These are phyloP conservation scores for Podarcis siculus DNA, from an alignment of 2,797 vertebrate genomes.

Conservation along the genomic window DNA sequence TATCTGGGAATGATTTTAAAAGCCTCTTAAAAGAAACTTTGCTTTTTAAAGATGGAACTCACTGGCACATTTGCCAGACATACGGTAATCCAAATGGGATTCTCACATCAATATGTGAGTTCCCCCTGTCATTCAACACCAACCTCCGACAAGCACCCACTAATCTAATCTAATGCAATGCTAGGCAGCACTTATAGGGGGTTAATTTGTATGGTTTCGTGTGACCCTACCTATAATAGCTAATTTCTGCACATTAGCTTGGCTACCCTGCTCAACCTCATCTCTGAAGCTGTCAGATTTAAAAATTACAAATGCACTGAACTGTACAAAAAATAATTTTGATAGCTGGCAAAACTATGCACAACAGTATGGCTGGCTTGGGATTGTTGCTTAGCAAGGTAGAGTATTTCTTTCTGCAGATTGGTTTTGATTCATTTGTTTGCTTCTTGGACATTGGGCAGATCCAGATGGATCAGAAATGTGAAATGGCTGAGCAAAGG, in stretches of 20 bases:
- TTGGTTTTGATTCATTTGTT: background rate
- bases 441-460: background rate
- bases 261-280: constrained; percentile 35
- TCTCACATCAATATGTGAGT: constrained; percentile 31
- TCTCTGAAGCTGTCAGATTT: constrained; percentile 44
- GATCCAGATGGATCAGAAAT: background rate
- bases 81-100: constrained; percentile 10
- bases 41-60: constrained; percentile 7
- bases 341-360: constrained; percentile 31
- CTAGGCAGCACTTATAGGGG: constrained; percentile 45
- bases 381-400: background rate
- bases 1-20: constrained; percentile 19
- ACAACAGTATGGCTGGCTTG: constrained; percentile 8
- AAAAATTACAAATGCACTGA: constrained; percentile 54
- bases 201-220: constrained; percentile 61
- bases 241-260: constrained; percentile 52
- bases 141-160: constrained; percentile 13
- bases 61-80: constrained; percentile 1
- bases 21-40: constrained; percentile 36
- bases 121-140: constrained; percentile 37
- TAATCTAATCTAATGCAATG: constrained; percentile 50
- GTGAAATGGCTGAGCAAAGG: background rate
- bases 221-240: constrained; percentile 47
- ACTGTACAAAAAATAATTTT: constrained; percentile 44
- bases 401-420: background rate